These are phyloP conservation scores for Fregetta grallaria DNA, from an alignment of 2,113 vertebrate species.

Conservation along the genomic window DNA sequence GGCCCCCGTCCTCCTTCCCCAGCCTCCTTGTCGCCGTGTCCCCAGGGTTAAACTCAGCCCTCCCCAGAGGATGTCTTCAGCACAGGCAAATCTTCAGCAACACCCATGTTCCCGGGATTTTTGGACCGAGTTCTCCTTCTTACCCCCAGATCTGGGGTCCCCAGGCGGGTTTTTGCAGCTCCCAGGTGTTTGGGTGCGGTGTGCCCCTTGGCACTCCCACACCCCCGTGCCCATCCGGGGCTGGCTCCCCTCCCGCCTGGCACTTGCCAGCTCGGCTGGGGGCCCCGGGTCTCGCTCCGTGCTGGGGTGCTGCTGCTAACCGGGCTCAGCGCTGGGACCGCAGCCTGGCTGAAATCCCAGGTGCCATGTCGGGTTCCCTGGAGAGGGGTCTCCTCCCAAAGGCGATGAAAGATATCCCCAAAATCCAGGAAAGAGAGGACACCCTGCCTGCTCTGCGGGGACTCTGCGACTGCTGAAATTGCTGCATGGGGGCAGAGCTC, in stretches of 20 bases:
- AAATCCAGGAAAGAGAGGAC: neutral
- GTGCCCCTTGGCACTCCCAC: neutral
- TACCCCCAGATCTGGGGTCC: neutral
- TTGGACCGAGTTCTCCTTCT: neutral
- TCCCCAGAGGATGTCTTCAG: neutral
- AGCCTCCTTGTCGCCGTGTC: accelerated
- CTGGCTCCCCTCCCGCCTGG: neutral
- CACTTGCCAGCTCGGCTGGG: neutral
- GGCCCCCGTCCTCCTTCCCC: neutral
- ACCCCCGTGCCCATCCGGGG: accelerated
- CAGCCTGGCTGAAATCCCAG: neutral
- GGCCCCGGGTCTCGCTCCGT: accelerated
- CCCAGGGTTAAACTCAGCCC: neutral
- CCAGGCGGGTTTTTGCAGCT: neutral
- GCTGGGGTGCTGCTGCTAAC: accelerated
- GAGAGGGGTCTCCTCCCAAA: neutral
- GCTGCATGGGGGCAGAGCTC: neutral
- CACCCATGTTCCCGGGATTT: neutral
- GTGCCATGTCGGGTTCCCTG: accelerated
- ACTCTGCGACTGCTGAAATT: neutral
- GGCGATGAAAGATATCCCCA: neutral
- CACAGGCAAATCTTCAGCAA: neutral
- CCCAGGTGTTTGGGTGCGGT: neutral
- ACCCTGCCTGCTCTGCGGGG: neutral
- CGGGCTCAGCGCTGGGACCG: accelerated